Evolutionary conservation across 2,797 vertebrate genomes (phyloP).

Genomic region (Xiphophorus birchmanni): DNA sequence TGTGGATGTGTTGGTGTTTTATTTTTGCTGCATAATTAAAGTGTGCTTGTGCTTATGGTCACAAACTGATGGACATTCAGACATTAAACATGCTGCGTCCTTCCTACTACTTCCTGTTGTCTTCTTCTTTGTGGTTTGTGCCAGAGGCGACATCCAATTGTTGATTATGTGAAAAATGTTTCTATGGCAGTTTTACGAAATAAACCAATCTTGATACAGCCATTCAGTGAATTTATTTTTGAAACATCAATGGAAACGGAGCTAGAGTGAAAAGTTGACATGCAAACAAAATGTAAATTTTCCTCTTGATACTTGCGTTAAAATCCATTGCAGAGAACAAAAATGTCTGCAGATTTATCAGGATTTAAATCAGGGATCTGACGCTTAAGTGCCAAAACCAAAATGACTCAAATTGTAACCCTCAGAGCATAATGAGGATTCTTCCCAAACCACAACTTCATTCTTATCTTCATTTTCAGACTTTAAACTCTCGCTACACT

Average conservation of each 20-base stretch:
- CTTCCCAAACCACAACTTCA: constrained; percentile 14
- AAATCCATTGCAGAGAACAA: neutral
- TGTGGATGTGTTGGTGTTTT: neutral
- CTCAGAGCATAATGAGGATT: constrained; percentile 19
- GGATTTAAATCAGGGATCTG: neutral
- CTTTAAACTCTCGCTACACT: neutral
- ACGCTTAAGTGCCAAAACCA: neutral
- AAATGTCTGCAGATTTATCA: neutral
- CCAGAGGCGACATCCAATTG: too few species aligned
- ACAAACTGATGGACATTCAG: neutral
- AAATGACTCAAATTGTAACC: constrained; percentile 11
- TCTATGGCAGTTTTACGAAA: too few species aligned
- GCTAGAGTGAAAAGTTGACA: neutral
- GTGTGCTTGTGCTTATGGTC: neutral
- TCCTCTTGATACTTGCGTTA: neutral
- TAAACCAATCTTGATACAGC: too few species aligned
- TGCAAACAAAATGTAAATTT: neutral
- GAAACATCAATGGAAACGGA: too few species aligned
- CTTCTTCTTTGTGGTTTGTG: too few species aligned
- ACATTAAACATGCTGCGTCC: too few species aligned
- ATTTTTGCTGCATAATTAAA: neutral
- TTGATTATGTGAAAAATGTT: too few species aligned
- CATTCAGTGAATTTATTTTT: too few species aligned
- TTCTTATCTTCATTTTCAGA: constrained; percentile 16
- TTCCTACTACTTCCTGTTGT: too few species aligned